Evolutionary conservation across 2,888 invertebrate genomes (phyloP).

Genomic region (Meloe dianella): DNA sequence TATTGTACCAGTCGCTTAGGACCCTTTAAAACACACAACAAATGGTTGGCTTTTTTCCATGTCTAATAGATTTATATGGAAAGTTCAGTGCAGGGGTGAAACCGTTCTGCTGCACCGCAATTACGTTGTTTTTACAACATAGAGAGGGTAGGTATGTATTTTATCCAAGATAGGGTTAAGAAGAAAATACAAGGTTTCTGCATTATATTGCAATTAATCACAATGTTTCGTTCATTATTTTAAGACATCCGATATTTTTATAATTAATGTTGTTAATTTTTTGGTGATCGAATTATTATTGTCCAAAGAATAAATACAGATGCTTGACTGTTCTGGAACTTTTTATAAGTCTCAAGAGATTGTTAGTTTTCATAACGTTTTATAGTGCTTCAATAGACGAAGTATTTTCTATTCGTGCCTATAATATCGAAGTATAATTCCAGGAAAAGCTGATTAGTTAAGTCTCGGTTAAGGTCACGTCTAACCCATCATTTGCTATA

Average conservation of each 20-base stretch:
- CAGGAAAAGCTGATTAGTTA: too few species aligned
- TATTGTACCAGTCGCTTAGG: slow-evolving; percentile 31
- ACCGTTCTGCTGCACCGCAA: slow-evolving; percentile 2
- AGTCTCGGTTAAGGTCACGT: too few species aligned
- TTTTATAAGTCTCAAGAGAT: too few species aligned
- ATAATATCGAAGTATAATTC: too few species aligned
- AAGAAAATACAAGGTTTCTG: slow-evolving; percentile 1
- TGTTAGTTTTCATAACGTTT: too few species aligned
- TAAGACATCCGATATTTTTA: neutral
- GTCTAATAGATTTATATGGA: slow-evolving; percentile 46
- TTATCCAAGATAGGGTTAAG: neutral
- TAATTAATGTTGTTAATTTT: neutral
- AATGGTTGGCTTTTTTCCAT: slow-evolving; percentile 13
- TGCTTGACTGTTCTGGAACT: too few species aligned
- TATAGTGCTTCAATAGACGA: too few species aligned
- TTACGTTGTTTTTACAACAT: slow-evolving; percentile 7
- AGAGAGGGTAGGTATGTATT: slow-evolving; percentile 2
- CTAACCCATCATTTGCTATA: too few species aligned
- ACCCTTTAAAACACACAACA: neutral
- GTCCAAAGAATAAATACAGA: neutral
- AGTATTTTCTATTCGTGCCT: too few species aligned
- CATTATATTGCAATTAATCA: neutral
- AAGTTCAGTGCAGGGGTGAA: slow-evolving; percentile 30
- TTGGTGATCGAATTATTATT: neutral
- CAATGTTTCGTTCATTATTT: neutral